Evolutionary conservation across 2,113 vertebrate genomes (phyloP).

Genomic region (Kryptolebias marmoratus): DNA sequence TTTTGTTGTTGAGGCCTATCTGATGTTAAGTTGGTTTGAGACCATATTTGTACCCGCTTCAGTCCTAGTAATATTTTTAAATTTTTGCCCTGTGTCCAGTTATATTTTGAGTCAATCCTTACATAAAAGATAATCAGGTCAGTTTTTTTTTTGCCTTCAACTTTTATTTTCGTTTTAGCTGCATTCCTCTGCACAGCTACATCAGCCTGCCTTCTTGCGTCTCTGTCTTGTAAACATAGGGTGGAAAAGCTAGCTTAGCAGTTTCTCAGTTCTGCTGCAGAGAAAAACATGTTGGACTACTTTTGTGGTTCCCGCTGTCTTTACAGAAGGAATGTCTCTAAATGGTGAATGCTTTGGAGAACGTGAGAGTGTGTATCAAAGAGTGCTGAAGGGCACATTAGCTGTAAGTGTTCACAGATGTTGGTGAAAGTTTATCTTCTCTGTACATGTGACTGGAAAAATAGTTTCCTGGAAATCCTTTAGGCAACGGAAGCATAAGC

Average conservation of each 20-base stretch:
- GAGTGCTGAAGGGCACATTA: conserved; percentile 73
- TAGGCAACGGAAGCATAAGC: conserved; percentile 58
- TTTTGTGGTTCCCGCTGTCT: conserved; percentile 76
- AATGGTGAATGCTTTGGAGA: conserved; percentile 77
- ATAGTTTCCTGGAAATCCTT: conserved; percentile 72
- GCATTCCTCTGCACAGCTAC: conserved; percentile 38
- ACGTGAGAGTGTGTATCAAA: conserved; percentile 70
- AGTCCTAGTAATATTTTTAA: neutral
- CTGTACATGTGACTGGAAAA: conserved; percentile 63
- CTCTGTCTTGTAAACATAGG: conserved; percentile 65
- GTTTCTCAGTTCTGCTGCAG: conserved; percentile 57
- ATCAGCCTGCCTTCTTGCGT: conserved; percentile 46
- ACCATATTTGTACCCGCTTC: neutral
- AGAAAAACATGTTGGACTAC: conserved; percentile 79
- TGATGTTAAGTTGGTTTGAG: conserved; percentile 17
- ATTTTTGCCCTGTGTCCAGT: neutral
- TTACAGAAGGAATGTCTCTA: conserved; percentile 80
- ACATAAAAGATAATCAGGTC: neutral
- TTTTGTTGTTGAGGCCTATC: neutral
- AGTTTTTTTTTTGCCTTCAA: neutral
- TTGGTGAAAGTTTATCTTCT: conserved; percentile 78
- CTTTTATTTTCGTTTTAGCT: conserved; percentile 9
- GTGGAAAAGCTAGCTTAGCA: conserved; percentile 69
- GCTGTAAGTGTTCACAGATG: conserved; percentile 82
- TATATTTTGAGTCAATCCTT: neutral